These are phyloP conservation scores for Drosophila parthenogenetica DNA, from an alignment of 2,888 invertebrate genomes.

Conservation along the genomic window DNA sequence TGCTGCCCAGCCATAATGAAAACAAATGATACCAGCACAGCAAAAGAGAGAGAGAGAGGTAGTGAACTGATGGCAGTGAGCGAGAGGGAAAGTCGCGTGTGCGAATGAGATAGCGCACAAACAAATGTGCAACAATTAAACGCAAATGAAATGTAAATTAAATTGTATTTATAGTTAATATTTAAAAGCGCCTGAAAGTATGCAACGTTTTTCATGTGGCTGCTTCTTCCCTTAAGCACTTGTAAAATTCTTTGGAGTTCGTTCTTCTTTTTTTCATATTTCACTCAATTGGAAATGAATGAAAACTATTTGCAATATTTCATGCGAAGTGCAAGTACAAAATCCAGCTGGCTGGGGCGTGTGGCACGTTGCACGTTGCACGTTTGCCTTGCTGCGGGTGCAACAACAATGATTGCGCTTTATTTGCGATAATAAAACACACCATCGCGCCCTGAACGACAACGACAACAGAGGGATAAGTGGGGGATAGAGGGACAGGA, in stretches of 20 bases:
- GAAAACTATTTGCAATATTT: constrained; percentile 80
- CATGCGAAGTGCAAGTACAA: constrained; percentile 56
- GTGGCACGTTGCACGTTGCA: constrained; percentile 26
- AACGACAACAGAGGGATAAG: constrained; percentile 30
- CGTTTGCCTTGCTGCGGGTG: constrained; percentile 57
- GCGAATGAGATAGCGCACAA: no score
- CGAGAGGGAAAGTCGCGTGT: background rate
- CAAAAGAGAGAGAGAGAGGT: background rate
- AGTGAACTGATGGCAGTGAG: background rate
- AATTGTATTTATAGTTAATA: constrained; percentile 39
- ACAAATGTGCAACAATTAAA: constrained; percentile 22
- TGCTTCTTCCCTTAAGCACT: background rate
- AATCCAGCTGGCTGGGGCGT: constrained; percentile 49
- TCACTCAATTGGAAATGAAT: constrained; percentile 73
- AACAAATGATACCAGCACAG: constrained; percentile 56
- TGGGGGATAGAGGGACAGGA: no score
- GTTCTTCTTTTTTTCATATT: constrained; percentile 52
- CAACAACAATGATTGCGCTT: constrained; percentile 82
- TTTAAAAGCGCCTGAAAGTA: constrained; percentile 15
- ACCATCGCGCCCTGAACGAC: constrained; percentile 65
- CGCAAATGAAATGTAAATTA: constrained; percentile 42
- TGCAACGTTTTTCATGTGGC: constrained; percentile 9
- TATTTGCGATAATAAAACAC: constrained; percentile 83
- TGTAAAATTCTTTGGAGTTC: constrained; percentile 30
- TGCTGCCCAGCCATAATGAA: constrained; percentile 54